phyloP scores from a whole-genome alignment of 2,888 invertebrate species.

The Phasia obesa region DNA sequence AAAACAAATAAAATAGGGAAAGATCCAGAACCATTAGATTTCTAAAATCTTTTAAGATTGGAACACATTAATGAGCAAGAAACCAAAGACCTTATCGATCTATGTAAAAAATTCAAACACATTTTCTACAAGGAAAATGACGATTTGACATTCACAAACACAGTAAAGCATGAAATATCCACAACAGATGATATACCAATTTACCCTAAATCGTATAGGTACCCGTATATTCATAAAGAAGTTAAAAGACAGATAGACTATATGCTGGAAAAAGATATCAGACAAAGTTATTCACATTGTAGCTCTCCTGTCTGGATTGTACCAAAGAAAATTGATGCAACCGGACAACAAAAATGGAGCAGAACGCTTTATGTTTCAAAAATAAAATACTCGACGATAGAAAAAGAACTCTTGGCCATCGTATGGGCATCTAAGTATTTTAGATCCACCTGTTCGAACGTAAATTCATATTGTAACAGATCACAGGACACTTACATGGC shows the following conservation, averaged over 20 bases:
- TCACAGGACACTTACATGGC: not conserved
- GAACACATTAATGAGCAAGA: not conserved
- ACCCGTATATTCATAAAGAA: not conserved
- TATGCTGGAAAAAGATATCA: not conserved
- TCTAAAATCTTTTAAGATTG: not conserved
- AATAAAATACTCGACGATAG: too few relatives aligned
- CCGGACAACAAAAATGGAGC: not conserved
- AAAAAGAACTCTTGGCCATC: too few relatives aligned
- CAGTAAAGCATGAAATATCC: too few relatives aligned
- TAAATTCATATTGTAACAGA: too few relatives aligned
- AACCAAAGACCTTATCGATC: not conserved
- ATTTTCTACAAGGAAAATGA: not conserved
- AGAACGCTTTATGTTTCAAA: not conserved
- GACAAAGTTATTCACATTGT: not conserved
- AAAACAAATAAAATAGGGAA: not conserved
- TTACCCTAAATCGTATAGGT: not conserved
- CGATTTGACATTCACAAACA: slow-evolving; percentile 1
- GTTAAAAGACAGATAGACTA: not conserved
- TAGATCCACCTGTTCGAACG: too few relatives aligned
- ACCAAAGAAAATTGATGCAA: not conserved
- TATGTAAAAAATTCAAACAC: slow-evolving; percentile 2
- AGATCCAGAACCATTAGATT: not conserved
- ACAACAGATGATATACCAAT: not conserved
- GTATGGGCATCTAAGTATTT: too few relatives aligned
- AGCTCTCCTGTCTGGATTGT: not conserved